Evolutionary conservation across 2,888 invertebrate genomes (phyloP), one percentile per base, ranked within the genome.

Genomic region (Diachrysia chrysitis): DNA sequence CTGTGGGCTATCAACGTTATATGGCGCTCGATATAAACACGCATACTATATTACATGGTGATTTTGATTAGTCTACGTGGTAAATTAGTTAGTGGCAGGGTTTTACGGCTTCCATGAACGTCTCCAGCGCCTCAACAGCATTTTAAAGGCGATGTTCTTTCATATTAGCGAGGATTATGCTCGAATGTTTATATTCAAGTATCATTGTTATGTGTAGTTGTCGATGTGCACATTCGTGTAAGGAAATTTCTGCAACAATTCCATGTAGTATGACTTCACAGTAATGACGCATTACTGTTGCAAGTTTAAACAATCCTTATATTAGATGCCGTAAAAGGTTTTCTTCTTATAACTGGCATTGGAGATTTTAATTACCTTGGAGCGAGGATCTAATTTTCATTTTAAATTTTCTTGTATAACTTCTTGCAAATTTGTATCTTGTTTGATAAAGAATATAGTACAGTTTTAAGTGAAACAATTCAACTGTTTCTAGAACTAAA

Each of bases 21-120:
- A 82, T 78, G 78, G 82, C 60, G 64, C 76, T 77, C 65, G 69
- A 83, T 79, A 76, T 78, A 83, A 80, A 85, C 74, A 78, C 68
- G 89, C 88, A 87, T 88, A 86, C 89, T 90, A 89, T 82, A 83
- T 71, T 74, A 79, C 83, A 85, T 84, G 78, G 54, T 53, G 58
- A 85, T 88, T 87, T 85, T 85, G 85, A 88, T 87, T 84, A 88
- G 83, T 69, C 66, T 69, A 73, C 68, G 68, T 83, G 81, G 85
- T 85, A 87, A 83, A 86, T 87, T 82, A 80, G 84, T 78, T 78
- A 83, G 85, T 86, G 86, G 83, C 83, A 79, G 83, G 78, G 78
- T 81, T 86, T 87, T 86, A 85, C 83, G 83, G 73, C 60, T 76
- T 73, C 63, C 70, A 66, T 63, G 35, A 71, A 58, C 32, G 68